Evolutionary conservation across 2,113 vertebrate species (phyloP), one percentile per base, ranked within the genome.

Genomic region (Ornithorhynchus anatinus): DNA sequence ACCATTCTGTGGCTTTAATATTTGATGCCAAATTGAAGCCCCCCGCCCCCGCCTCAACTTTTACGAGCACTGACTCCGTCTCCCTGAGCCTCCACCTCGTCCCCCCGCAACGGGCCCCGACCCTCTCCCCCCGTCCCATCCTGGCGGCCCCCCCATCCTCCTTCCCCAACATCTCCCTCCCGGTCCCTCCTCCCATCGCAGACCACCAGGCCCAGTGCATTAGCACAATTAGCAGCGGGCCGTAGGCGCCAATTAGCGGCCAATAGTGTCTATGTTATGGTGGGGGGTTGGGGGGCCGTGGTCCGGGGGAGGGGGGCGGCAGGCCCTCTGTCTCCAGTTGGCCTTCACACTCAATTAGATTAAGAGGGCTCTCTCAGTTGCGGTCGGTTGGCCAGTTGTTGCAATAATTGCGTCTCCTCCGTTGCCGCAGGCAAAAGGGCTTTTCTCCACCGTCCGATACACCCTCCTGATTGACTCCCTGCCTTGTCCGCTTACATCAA

Each of bases 211-310:
- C 85, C 78, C 53, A 89, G 90, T 91, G 81, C 93, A 92, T 86
- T 91, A 93, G 91, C 85, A 89, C 93, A 98, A 98, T 98, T 97
- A 97, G 97, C 95, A 96, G 91, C 76, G 96, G 95, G 95, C 94
- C 95, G 97, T 94, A 96, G 96, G 97, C 97, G 97, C 97, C 97
- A 99, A 99, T 99, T 98, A 98, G 95, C 95, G 96, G 93, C 97
- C 97, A 96, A 96, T 96, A 97, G 95, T 92, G 94, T 93, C 93
- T 93, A 80, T 92, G 66, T 72, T 87, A 77, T 79, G 89, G 84
- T 79, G 54, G 76, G 86, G 88, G 90, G 89, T n/a, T n/a, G n/a
- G n/a, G n/a, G n/a, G n/a, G n/a, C n/a, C n/a, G n/a, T n/a, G n/a
- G n/a, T n/a, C n/a, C n/a, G n/a, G n/a, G n/a, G 86, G 80, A 29